Evolutionary conservation across 2,797 vertebrate species (phyloP), one percentile per base, ranked within the genome.

Genomic region (Limosa lapponica): DNA sequence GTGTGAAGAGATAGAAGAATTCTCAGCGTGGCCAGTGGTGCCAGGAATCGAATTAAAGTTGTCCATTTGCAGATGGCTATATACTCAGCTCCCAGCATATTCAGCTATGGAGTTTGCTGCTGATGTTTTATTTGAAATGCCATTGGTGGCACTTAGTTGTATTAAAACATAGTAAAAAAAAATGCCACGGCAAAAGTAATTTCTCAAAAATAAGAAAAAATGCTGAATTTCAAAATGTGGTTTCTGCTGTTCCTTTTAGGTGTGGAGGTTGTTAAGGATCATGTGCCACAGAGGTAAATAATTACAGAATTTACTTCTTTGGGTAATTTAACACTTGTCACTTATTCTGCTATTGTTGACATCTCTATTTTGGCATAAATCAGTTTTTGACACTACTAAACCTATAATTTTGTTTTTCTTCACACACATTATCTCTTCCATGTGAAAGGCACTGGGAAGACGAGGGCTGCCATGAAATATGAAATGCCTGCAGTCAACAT

Each of bases 1-100:
- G 96, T 98, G 98, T 98, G 98, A 98, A 97, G 96, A 98, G 97
- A 98, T 95, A 97, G 98, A 98, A 97, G 96, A 97, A 98, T 97
- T 98, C 98, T 98, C 98, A 98, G 97, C 96, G 66, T 87, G 51
- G 96, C 97, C 98, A 97, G 94, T 96, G 96, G 97, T 98, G 96
- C 97, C 95, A 97, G 96, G 97, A 98, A 98, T 98, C 73, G 84
- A 98, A 98, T 98, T 98, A 97, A 98, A 98, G 98, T 97, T 98
- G 98, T 97, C 98, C 98, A 97, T 98, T 98, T 98, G 97, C 98
- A 98, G 97, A 98, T 97, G 96, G 95, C 97, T 96, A 80, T 95
- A 61, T 97, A 78, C 87, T 92, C 95, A 69, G 96, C 90, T 97
- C 95, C 85, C 91, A 52, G 92, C 82, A 73, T 96, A 97, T 93